Base-by-base conservation (phyloP, 2,113 vertebrate genomes). In the Burhinus bistriatus region DNA sequence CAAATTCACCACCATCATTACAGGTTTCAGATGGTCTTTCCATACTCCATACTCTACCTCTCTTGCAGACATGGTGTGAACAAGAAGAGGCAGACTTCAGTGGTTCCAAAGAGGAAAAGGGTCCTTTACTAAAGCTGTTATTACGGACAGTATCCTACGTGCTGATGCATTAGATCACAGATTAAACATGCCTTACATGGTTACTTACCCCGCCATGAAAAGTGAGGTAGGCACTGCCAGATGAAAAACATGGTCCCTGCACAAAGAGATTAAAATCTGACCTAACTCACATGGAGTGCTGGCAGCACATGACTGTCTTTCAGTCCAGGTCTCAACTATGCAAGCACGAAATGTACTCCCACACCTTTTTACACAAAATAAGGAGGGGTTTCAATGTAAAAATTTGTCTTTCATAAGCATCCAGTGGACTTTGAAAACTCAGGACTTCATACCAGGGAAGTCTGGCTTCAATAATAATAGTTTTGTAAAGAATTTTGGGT, bases 241-340 rank as follows among this genome's bases (percentile, higher is more conserved):
- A 95, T 55, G 23, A 87, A 92, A 96, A 87, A 64, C 61, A 40
- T 27, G n/a, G 87, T 76, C 69, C 5, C 54, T 66, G 30, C 58
- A 70, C 58, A 65, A 89, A 93, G 29, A 90, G 78, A 87, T 92
- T 80, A 96, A 96, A 92, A 94, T 93, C 84, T 95, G 73, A 90
- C 70, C 69, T 59, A 92, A 75, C 30, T 79, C n/a, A 65, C 5
- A 3, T 9, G 36, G n/a, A 68, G 58, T 29, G 38, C 49, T 94
- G 93, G 84, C 87, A 94, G 34, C 21, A 76, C 29, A 47, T 25
- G 27, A 16, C 49, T 72, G 2, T 78, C 61, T 81, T 86, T 84
- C 61, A 49, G 61, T 61, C 61, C 52, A 76, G 44, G 40, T 82
- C 80, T 89, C 61, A 90, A 72, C 42, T 52, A 55, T 12, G 9